phyloP scores from a whole-genome alignment of 2,113 vertebrate species.

The Genyomyrus donnyi region DNA sequence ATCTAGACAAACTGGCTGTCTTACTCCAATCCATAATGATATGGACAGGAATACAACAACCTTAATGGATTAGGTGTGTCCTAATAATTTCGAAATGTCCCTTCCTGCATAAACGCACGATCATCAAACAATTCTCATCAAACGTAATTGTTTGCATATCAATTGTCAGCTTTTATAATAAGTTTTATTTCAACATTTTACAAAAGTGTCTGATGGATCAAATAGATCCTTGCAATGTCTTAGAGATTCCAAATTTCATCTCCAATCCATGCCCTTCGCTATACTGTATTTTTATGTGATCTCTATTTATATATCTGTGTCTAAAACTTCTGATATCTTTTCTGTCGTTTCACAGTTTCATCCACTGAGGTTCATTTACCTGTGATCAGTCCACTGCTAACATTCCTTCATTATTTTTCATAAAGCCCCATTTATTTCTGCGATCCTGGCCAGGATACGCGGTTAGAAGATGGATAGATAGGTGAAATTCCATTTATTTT shows the following conservation, averaged over 20 bases:
- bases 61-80: not conserved
- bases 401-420: not conserved
- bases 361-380: not conserved
- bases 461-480: not conserved
- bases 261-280: not conserved
- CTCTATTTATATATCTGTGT: not conserved
- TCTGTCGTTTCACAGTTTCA: not conserved
- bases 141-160: not conserved
- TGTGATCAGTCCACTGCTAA: not conserved
- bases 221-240: not conserved
- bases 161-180: not conserved
- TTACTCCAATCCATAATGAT: not conserved
- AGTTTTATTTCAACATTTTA: not conserved
- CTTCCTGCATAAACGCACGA: not conserved
- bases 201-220: not conserved
- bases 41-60: not conserved
- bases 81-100: not conserved
- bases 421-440: not conserved
- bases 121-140: not conserved
- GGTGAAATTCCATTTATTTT: not conserved
- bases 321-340: not conserved
- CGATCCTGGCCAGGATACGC: not conserved
- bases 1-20: not conserved
- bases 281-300: not conserved
- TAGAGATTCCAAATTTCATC: not conserved